Evolutionary conservation across 1,140 invertebrate species (phyloP), one percentile per base, ranked within the genome.

Genomic region (Parapsyche elsis): DNA sequence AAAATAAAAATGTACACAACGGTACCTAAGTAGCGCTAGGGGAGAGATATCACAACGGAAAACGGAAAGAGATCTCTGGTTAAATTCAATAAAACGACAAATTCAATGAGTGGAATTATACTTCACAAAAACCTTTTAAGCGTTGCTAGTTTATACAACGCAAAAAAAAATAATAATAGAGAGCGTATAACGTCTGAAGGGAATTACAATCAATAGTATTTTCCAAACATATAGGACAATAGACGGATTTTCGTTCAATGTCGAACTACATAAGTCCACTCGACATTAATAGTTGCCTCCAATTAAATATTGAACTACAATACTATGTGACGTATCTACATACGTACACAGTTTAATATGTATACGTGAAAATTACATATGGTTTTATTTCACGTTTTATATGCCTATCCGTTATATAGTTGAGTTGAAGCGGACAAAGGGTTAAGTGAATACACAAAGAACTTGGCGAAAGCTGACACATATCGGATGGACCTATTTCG

Each of bases 1-100:
- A 26, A 67, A 67, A 26, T 61, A 61, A 61, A 61, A 61, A 61
- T 23, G 21, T 21, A 61, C 49, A 53, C 49, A n/a, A 23, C 21
- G 10, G 64, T 24, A 24, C 21, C 19, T 64, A 67, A 67, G 64
- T 67, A 24, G 64, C 64, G 64, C 24, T 67, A 19, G 14, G 64
- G 64, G 64, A 67, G 64, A 67, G 64, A 67, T 67, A 67, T 67
- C 64, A 30, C 21, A 24, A 19, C 59, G 59, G 21, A 23, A 67
- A 24, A 19, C 14, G 24, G 24, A 67, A 67, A 67, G 49, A 53
- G 49, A 53, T 53, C 49, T 53, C 49, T 67, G 64, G 64, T 23
- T 67, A 67, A 67, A 67, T 67, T 67, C 64, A 26, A 67, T 67
- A 67, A 26, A 67, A 67, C 21, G 64, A 67, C 64, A 67, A 67